Conservation (phyloP, 2,797 vertebrate genomes). For the Eleutherodactylus coqui region DNA sequence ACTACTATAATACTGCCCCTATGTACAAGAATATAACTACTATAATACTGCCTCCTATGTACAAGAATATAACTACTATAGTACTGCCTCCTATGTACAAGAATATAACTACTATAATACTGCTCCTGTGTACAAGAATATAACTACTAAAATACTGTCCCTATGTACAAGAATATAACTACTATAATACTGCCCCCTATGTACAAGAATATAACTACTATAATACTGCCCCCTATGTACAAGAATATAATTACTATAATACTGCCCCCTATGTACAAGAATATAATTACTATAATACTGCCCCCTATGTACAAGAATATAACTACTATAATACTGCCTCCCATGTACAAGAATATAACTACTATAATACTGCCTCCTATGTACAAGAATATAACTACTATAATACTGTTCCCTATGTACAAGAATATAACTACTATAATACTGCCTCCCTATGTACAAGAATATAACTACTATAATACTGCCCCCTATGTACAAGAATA, state of each 20-base stretch:
- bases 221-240: no score
- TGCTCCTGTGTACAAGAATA: conserved; percentile 14
- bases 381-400: conserved; percentile 19
- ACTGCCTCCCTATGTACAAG: conserved; percentile 15
- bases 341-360: conserved; percentile 8
- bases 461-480: conserved; percentile 7
- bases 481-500: no score
- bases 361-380: conserved; percentile 14
- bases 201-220: no score
- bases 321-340: no score
- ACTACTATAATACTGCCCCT: conserved; percentile 14
- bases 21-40: conserved; percentile 10
- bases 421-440: background rate
- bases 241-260: no score
- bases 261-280: no score
- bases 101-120: background rate
- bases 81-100: background rate
- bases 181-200: no score
- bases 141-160: background rate
- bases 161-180: conserved; percentile 10
- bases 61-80: conserved; percentile 20
- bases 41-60: conserved; percentile 6
- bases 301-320: no score
- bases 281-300: no score
- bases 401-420: background rate